A percentile compares a stretch with the other conserved stretches of the same genome.
Evolutionary conservation across 2,888 invertebrate species (phyloP).

Genomic region (Baronia brevicornis): DNA sequence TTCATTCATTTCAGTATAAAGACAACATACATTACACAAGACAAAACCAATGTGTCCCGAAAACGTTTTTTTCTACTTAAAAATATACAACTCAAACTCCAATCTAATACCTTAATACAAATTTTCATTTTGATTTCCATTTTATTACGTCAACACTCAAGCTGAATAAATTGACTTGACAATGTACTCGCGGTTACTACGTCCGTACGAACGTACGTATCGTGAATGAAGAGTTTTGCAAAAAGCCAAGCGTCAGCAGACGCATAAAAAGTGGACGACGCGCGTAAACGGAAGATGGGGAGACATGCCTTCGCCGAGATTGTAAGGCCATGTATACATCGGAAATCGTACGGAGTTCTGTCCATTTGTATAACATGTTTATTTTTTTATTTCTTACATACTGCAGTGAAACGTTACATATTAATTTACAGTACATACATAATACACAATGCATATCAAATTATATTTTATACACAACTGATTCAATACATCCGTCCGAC

Average conservation of each 20-base stretch:
- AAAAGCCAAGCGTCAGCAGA: conserved; percentile 34
- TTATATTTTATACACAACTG: too few species aligned
- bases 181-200: conserved; percentile 4
- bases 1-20: too few species aligned
- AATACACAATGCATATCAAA: too few species aligned
- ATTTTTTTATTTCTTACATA: too few species aligned
- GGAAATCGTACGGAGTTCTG: too few species aligned
- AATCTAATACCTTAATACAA: background rate
- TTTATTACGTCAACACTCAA: background rate
- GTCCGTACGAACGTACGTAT: conserved; percentile 8
- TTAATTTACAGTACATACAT: too few species aligned
- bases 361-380: too few species aligned
- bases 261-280: conserved; percentile 39
- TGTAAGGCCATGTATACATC: too few species aligned
- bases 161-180: conserved; percentile 6
- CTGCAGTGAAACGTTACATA: too few species aligned
- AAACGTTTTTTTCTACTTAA: background rate
- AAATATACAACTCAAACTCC: background rate
- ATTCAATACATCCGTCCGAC: too few species aligned
- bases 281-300: conserved; percentile 23
- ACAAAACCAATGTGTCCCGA: too few species aligned
- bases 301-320: conserved; percentile 23
- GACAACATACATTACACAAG: too few species aligned
- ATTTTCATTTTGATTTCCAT: background rate
- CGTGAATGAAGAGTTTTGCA: conserved; percentile 37